Percentiles rank a stretch among this genome's conserved stretches.
Evolutionary conservation across 2,888 invertebrate species (phyloP).

Genomic region (Agonum fuliginosum): DNA sequence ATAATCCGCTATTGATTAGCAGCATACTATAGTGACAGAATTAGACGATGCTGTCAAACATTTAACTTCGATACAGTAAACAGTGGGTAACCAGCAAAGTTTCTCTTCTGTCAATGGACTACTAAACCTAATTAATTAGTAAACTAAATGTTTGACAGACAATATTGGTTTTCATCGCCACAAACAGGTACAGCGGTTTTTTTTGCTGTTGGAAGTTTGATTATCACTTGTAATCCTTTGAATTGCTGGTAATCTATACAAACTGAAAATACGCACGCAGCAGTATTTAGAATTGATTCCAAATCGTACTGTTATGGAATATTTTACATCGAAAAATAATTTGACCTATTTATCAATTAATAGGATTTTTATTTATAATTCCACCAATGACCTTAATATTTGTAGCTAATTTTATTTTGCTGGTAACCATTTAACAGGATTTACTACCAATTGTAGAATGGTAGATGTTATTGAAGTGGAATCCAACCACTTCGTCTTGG

Average conservation of each 20-base stretch:
- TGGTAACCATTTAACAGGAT: too few species aligned
- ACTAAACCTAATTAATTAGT: slow-evolving; percentile 30
- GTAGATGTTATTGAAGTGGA: too few species aligned
- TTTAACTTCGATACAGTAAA: slow-evolving; percentile 13
- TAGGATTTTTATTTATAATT: too few species aligned
- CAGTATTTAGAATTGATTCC: too few species aligned
- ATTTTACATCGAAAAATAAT: too few species aligned
- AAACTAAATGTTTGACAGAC: slow-evolving; percentile 1
- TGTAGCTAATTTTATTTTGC: too few species aligned
- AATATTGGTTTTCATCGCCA: neutral
- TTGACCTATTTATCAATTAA: too few species aligned
- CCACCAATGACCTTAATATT: too few species aligned
- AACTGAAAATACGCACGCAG: neutral
- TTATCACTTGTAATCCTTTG: neutral
- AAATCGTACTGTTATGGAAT: too few species aligned
- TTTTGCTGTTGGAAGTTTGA: neutral
- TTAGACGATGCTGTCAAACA: slow-evolving; percentile 13
- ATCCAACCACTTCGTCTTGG: too few species aligned
- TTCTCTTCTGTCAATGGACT: slow-evolving; percentile 3
- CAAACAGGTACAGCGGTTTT: neutral
- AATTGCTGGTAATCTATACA: neutral
- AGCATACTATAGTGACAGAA: slow-evolving; percentile 8
- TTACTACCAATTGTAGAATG: too few species aligned
- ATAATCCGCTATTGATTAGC: slow-evolving; percentile 12
- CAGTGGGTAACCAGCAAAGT: slow-evolving; percentile 25